Base-by-base conservation (phyloP, 2,888 invertebrate species). In the Cyrtodaria siliqua region DNA sequence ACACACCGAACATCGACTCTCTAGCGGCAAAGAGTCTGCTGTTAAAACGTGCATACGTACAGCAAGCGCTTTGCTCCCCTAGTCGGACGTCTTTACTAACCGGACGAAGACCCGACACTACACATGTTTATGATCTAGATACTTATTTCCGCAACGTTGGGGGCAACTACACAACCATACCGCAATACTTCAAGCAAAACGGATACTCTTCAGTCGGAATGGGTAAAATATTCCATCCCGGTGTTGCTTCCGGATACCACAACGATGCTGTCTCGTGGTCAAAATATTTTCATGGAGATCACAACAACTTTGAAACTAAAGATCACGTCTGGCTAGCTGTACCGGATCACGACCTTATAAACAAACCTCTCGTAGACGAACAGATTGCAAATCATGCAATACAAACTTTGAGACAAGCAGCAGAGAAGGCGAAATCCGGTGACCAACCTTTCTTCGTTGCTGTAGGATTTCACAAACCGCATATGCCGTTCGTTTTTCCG, bases 401-500 rank as follows among this genome's bases (percentile, higher is more conserved):
- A 73, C 90, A 94, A 33, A 95, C 96, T 89, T 88, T 97, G 14
- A 91, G 92, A 55, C 82, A 91, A 56, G 59, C 74, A 23, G 71
- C 83, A 6, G 56, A 61, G 14, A 60, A 52, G 6, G 71, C 71
- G 9, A 84, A 20, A 14, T 60, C 55, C 0, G 74, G 72, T 12
- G 85, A 89, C 24, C 92, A 93, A 69, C 96, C 97, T 8, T 97
- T 95, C 89, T 96, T 97, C 83, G 92, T 97, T 47, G 97, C 96
- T 2, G 95, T 97, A 85, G 97, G 97, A 0, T 97, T 96, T 90
- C 96, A 97, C 89, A 97, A 97, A 89, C 97, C 97, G 1, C 97
- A 97, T 87, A 95, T 97, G 84, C 97, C 97, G n/a, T 94, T 97
- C n/a, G 97, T 96, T 87, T 96, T 95, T 93, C 97, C 97, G 0